Conservation (phyloP, 2,888 invertebrate species). For the Melanargia galathea region DNA sequence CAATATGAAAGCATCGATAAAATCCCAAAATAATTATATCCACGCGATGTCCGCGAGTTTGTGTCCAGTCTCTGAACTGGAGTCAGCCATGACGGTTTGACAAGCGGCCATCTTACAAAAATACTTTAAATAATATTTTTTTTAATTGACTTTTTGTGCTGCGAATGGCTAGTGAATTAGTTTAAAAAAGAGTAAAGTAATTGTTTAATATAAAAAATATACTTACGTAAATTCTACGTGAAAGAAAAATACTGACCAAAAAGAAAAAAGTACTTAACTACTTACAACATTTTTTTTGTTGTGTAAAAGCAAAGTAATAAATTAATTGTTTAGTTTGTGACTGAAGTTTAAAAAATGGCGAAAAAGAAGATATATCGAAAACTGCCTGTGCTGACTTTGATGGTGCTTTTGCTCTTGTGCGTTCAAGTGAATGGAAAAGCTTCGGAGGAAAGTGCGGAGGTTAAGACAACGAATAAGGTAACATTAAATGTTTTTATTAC, state of each 20-base stretch:
- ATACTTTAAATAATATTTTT: neutral
- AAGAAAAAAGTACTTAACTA: neutral
- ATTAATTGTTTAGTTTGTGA: neutral
- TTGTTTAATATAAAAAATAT: neutral
- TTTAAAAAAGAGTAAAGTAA: neutral
- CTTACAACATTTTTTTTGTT: too few relatives aligned
- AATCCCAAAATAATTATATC: constrained; percentile 38
- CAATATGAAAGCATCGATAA: constrained; percentile 33
- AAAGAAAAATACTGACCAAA: neutral
- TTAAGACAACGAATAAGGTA: constrained; percentile 11
- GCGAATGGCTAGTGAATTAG: neutral
- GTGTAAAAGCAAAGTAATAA: too few relatives aligned
- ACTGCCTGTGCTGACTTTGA: constrained; percentile 31
- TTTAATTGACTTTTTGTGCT: neutral
- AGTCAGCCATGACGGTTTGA: constrained; percentile 36
- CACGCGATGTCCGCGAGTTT: constrained; percentile 32
- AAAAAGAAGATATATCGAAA: constrained; percentile 13
- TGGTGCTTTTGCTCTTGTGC: constrained; percentile 39
- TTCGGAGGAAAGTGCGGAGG: constrained; percentile 34
- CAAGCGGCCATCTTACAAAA: constrained; percentile 28
- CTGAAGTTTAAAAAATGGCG: constrained; percentile 5
- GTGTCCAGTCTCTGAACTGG: constrained; percentile 39
- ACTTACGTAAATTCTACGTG: neutral
- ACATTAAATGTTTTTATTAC: too few relatives aligned
- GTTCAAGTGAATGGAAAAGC: constrained; percentile 37